These are phyloP conservation scores for Eurypyga helias DNA, from an alignment of 2,113 vertebrate species.

Conservation along the genomic window DNA sequence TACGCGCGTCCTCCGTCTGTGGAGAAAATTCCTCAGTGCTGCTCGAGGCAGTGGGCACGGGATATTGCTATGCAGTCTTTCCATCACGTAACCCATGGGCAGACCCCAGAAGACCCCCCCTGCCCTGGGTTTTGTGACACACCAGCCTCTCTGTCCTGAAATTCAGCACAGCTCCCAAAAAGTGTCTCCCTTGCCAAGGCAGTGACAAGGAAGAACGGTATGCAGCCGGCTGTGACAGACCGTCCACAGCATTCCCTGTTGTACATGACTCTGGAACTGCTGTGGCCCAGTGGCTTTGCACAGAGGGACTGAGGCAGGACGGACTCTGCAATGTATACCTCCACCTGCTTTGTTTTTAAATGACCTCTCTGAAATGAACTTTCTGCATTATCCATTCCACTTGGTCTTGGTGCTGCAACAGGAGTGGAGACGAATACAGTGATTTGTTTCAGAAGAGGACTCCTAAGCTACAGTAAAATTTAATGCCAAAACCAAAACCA, in stretches of 20 bases:
- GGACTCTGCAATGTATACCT: not conserved
- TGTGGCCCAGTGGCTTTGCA: not conserved
- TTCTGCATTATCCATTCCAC: not conserved
- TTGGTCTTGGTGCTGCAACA: not conserved
- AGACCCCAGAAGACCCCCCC: not conserved
- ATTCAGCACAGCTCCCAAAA: not conserved
- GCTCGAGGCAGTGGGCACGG: not conserved
- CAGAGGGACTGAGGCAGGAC: not conserved
- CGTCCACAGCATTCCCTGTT: not conserved
- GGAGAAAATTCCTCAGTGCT: not conserved
- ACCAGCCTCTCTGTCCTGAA: not conserved
- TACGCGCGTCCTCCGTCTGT: not conserved
- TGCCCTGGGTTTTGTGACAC: not conserved
- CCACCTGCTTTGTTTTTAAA: not conserved
- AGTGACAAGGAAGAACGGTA: not conserved
- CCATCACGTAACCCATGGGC: not conserved
- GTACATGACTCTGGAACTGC: not conserved
- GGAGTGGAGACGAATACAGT: not conserved
- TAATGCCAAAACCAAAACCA: slow-evolving; percentile 3
- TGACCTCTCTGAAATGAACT: not conserved
- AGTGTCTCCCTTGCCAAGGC: not conserved
- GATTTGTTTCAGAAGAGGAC: slow-evolving; percentile 18
- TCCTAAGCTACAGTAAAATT: slow-evolving; percentile 12
- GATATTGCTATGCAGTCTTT: not conserved
- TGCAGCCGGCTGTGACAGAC: not conserved